Evolutionary conservation across 2,888 invertebrate species (phyloP), one percentile per base, ranked within the genome.

Genomic region (Callosobruchus maculatus): DNA sequence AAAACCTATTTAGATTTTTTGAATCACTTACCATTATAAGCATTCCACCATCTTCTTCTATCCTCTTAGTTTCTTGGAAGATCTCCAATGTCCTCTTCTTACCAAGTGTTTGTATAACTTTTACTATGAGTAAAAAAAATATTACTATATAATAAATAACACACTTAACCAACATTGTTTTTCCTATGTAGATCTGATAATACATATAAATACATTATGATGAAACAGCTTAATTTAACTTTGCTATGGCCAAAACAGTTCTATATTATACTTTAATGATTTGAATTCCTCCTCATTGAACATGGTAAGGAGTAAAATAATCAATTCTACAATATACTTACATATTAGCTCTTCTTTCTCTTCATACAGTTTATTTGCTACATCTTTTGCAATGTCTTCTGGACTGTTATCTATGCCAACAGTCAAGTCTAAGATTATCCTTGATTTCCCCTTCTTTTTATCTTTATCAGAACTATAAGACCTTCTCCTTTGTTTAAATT

Each of bases 11-110:
- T n/a, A n/a, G n/a, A 26, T 26, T 7, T 26, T 26, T n/a, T 67
- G 22, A 72, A 49, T 67, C 69, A 81, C 88, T 88, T 86, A 93
- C 94, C 91, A 93, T 91, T 71, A 95, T 92, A 85, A 95, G 88
- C 93, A 96, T 93, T n/a, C 97, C 97, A 22, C 96, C 96, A 80
- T 92, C 91, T 76, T 91, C 91, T 87, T 97, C 96, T 73, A 95
- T 90, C 81, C 91, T 90, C 84, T 93, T 93, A n/a, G 95, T 95
- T 87, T 94, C 92, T 82, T 92, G 91, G 82, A 93, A 95, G 72
- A 96, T 87, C 80, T 93, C 90, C 76, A 95, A 90, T 5, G 95
- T 92, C 83, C 93, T 91, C 78, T 91, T 90, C 78, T 91, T 91
- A 49, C 96, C 96, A 79, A 94, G 85, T 26, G 91, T 89, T 81